Evolutionary conservation across 2,888 invertebrate species (phyloP).

Genomic region (Rhogogaster chlorosoma): DNA sequence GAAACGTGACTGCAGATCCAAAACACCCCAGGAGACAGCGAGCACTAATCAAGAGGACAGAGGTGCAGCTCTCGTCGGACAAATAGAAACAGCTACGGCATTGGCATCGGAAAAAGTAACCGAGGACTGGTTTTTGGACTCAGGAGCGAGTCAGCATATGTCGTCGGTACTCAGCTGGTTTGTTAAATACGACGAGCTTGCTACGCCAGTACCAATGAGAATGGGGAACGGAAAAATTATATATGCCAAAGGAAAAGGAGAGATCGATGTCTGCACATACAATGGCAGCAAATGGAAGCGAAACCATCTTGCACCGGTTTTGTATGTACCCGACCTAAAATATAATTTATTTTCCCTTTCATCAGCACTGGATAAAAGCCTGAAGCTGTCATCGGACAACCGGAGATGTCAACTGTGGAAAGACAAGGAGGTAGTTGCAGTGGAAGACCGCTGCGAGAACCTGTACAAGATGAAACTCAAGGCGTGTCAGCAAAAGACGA

Average conservation of each 20-base stretch:
- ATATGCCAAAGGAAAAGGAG: not conserved
- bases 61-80: not conserved
- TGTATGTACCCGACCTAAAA: conserved; percentile 54
- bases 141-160: conserved; percentile 46
- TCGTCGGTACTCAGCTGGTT: not conserved
- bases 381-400: conserved; percentile 17
- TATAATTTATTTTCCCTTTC: conserved; percentile 19
- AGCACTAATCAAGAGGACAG: not conserved
- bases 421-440: conserved; percentile 36
- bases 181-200: not conserved
- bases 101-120: not conserved
- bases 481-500: not conserved
- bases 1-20: not conserved
- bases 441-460: conserved; percentile 46
- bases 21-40: not conserved
- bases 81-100: not conserved
- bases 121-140: conserved; percentile 13
- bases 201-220: too few relatives aligned
- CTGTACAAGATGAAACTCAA: conserved; percentile 42
- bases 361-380: conserved; percentile 21
- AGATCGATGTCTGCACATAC: conserved; percentile 55
- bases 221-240: not conserved
- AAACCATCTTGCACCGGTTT: conserved; percentile 55
- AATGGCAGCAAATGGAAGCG: conserved; percentile 55
- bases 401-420: conserved; percentile 7